Evolutionary conservation across 2,888 invertebrate genomes (phyloP).

Genomic region (Athalia cordata): DNA sequence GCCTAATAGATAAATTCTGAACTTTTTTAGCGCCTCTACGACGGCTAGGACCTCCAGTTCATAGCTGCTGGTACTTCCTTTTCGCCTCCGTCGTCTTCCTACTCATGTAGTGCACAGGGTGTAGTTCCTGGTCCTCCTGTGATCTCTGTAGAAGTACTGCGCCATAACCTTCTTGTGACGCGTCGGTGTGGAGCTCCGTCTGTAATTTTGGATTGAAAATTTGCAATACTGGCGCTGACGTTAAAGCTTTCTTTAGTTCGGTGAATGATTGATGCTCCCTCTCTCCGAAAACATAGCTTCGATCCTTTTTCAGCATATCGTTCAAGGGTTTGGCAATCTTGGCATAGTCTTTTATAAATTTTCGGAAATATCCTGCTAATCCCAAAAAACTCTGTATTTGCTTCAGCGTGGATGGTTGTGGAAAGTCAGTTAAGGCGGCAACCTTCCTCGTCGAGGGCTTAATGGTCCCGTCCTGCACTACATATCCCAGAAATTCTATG

Average conservation of each 20-base stretch:
- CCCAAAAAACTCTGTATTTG: conserved; percentile 43
- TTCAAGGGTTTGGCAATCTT: conserved; percentile 27
- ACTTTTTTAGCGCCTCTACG: background rate
- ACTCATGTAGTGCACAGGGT: conserved; percentile 50
- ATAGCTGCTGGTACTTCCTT: background rate
- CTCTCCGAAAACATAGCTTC: background rate
- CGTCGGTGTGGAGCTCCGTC: background rate
- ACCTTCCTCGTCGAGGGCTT: background rate
- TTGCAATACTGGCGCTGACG: too few species aligned
- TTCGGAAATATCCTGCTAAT: conserved; percentile 38
- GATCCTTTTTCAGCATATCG: conserved; percentile 22
- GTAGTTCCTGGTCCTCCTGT: conserved; percentile 45
- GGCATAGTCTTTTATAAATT: conserved; percentile 40
- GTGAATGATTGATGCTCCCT: background rate
- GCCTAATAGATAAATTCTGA: conserved; percentile 3
- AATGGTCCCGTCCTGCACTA: conserved; percentile 7
- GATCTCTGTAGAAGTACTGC: conserved; percentile 20
- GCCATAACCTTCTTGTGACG: background rate
- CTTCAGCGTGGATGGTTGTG: conserved; percentile 26
- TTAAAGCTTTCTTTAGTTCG: background rate
- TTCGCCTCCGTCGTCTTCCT: conserved; percentile 34
- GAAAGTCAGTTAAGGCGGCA: background rate
- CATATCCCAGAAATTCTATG: conserved; percentile 46
- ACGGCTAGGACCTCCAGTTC: conserved; percentile 3
- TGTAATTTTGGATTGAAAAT: too few species aligned